These are phyloP conservation scores for Zosterops lateralis DNA, from an alignment of 2,113 vertebrate species.

Conservation along the genomic window DNA sequence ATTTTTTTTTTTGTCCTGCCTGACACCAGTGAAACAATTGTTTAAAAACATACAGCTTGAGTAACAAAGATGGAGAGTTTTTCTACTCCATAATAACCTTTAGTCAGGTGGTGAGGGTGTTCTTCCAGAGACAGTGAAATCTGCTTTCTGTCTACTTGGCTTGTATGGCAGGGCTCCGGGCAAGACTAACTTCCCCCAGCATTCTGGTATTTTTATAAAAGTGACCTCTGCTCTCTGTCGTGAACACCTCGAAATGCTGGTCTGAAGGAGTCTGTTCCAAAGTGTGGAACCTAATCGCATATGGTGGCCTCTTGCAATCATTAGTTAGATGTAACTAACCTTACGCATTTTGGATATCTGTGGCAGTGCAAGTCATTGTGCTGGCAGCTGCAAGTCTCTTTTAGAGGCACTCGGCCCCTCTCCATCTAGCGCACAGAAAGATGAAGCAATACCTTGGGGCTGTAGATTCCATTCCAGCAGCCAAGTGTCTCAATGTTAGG, in stretches of 20 bases:
- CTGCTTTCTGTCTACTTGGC: not conserved
- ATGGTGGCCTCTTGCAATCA: not conserved
- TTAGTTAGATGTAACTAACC: not conserved
- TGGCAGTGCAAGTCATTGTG: not conserved
- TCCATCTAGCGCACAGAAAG: not conserved
- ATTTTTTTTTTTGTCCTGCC: not conserved
- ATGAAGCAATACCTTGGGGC: not conserved
- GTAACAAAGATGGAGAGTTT: not conserved
- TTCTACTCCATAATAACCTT: not conserved
- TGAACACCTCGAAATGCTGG: not conserved
- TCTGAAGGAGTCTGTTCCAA: not conserved
- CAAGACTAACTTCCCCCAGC: not conserved
- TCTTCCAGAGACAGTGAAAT: not conserved
- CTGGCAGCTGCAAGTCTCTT: not conserved
- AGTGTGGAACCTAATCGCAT: not conserved
- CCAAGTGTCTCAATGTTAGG: not conserved
- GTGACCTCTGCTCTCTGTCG: not conserved
- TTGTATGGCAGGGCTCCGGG: not conserved
- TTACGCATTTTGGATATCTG: not conserved
- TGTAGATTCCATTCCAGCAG: constrained; percentile 9
- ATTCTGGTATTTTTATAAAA: not conserved
- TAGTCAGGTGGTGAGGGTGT: not conserved
- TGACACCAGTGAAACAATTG: not conserved
- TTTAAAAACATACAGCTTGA: not conserved
- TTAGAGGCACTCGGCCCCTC: not conserved